These are phyloP conservation scores for Agapostemon virescens DNA, from an alignment of 2,888 invertebrate genomes.

Conservation along the genomic window DNA sequence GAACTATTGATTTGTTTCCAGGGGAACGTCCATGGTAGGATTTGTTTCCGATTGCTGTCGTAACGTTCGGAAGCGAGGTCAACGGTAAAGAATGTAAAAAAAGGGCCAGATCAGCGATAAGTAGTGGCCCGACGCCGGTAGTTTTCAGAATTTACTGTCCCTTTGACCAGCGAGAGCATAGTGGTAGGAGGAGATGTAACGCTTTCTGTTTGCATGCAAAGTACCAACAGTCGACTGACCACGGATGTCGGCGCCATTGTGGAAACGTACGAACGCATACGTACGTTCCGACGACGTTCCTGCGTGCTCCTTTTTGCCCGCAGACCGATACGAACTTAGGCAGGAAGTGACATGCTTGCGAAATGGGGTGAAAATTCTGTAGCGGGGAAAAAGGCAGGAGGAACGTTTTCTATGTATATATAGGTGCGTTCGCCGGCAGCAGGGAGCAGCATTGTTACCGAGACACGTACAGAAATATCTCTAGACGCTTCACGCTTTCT, in stretches of 20 bases:
- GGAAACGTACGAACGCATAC: conserved; percentile 54
- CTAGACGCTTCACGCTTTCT: conserved; percentile 23
- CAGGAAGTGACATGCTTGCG: conserved; percentile 69
- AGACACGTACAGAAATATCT: conserved; percentile 44
- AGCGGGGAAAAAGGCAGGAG: conserved; percentile 57
- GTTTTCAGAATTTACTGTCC: conserved; percentile 67
- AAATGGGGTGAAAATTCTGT: conserved; percentile 71
- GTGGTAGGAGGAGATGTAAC: conserved; percentile 58
- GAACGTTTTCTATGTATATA: conserved; percentile 39
- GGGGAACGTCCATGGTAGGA: not conserved
- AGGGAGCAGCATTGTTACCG: conserved; percentile 27
- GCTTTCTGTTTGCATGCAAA: conserved; percentile 70
- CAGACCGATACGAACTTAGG: conserved; percentile 65
- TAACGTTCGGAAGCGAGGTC: not conserved
- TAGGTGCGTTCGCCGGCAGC: conserved; percentile 16
- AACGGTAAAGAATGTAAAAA: conserved; percentile 41
- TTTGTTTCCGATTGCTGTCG: conserved; percentile 1
- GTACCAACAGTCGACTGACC: conserved; percentile 68
- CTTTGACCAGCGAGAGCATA: conserved; percentile 37
- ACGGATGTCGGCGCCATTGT: conserved; percentile 61
- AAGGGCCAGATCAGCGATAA: conserved; percentile 50
- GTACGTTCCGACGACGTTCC: conserved; percentile 38
- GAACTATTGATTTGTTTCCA: conserved; percentile 4
- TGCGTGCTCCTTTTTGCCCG: conserved; percentile 54
- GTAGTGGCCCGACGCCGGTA: conserved; percentile 52